Percentiles rank a stretch among this genome's conserved stretches.
Evolutionary conservation across 92 coral and sea anemone species (phyloP).

Genomic region (Pocillopora meandrina): DNA sequence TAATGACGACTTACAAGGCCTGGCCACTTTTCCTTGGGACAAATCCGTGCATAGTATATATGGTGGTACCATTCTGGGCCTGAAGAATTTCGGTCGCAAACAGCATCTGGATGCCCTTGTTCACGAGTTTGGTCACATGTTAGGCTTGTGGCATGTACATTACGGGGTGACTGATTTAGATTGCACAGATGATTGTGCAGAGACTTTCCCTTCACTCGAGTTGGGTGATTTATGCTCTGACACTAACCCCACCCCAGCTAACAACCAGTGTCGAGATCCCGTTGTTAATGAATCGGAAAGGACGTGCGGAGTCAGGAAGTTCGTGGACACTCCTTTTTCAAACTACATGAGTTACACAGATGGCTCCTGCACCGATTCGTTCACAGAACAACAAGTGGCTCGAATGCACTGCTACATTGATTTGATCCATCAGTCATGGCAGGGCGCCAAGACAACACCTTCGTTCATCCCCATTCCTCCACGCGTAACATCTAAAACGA

Average conservation of each 20-base stretch:
- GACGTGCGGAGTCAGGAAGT: slow-evolving; percentile 57
- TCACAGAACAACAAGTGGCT: slow-evolving; percentile 91
- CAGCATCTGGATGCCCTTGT: slow-evolving; percentile 74
- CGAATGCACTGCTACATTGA: slow-evolving; percentile 97
- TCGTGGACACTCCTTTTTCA: slow-evolving; percentile 74
- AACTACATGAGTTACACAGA: slow-evolving; percentile 93
- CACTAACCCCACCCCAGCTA: slow-evolving; percentile 91
- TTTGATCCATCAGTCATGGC: slow-evolving; percentile 93
- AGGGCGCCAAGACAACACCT: slow-evolving; percentile 70
- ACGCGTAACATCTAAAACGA: slow-evolving; percentile 72
- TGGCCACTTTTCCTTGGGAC: slow-evolving; percentile 97
- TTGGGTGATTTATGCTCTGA: slow-evolving; percentile 96
- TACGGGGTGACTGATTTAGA: slow-evolving; percentile 77
- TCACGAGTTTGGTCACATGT: slow-evolving; percentile 93
- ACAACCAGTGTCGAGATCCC: slow-evolving; percentile 73
- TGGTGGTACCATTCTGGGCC: slow-evolving; percentile 83
- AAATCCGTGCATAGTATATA: slow-evolving; percentile 71
- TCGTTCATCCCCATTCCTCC: slow-evolving; percentile 96
- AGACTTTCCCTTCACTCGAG: slow-evolving; percentile 90
- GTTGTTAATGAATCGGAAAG: slow-evolving; percentile 23
- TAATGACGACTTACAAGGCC: slow-evolving; percentile 62
- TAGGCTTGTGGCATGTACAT: slow-evolving; percentile 94
- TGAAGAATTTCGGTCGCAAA: slow-evolving; percentile 66
- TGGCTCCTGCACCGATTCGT: slow-evolving; percentile 80
- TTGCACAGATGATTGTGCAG: slow-evolving; percentile 86